Evolutionary conservation across 92 coral and sea anemone genomes (phyloP).

Genomic region (Phenganax stokvisi): DNA sequence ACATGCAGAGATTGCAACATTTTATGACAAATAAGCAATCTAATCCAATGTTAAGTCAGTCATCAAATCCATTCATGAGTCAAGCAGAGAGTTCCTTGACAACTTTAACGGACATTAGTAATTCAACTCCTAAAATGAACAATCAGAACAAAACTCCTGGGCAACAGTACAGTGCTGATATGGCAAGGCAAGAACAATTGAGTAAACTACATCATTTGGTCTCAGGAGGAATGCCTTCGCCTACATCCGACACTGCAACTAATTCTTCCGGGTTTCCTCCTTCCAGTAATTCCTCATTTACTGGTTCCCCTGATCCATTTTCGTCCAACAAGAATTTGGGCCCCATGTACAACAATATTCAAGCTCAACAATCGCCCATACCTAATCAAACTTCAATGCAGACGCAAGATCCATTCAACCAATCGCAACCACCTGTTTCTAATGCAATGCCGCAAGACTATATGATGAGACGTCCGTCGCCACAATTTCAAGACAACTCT

Average conservation of each 20-base stretch:
- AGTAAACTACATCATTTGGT: slow-evolving; percentile 31
- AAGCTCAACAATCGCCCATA: slow-evolving; percentile 12
- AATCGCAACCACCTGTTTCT: slow-evolving; percentile 4
- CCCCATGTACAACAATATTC: slow-evolving; percentile 29
- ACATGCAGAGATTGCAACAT: slow-evolving; percentile 91
- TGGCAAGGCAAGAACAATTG: slow-evolving; percentile 34
- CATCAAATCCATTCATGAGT: slow-evolving; percentile 22
- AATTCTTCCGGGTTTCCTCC: slow-evolving; percentile 25
- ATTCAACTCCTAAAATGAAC: slow-evolving; percentile 37
- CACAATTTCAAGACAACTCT: slow-evolving; percentile 16
- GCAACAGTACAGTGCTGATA: slow-evolving; percentile 9
- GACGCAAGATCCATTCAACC: slow-evolving; percentile 34
- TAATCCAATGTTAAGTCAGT: slow-evolving; percentile 32
- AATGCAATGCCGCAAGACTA: slow-evolving; percentile 26
- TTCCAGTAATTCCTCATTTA: slow-evolving; percentile 22
- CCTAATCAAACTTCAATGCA: slow-evolving; percentile 29
- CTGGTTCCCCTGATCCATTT: slow-evolving; percentile 35
- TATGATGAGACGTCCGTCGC: slow-evolving; percentile 20
- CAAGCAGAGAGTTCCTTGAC: slow-evolving; percentile 20
- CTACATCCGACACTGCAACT: slow-evolving; percentile 22
- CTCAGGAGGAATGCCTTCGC: slow-evolving; percentile 20
- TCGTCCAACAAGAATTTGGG: slow-evolving; percentile 3
- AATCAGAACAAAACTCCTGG: slow-evolving; percentile 17
- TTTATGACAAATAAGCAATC: slow-evolving; percentile 46
- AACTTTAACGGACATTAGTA: slow-evolving; percentile 35